Evolutionary conservation across 1,140 invertebrate genomes (phyloP), one percentile per base, ranked within the genome.

Genomic region (Euura lappo): DNA sequence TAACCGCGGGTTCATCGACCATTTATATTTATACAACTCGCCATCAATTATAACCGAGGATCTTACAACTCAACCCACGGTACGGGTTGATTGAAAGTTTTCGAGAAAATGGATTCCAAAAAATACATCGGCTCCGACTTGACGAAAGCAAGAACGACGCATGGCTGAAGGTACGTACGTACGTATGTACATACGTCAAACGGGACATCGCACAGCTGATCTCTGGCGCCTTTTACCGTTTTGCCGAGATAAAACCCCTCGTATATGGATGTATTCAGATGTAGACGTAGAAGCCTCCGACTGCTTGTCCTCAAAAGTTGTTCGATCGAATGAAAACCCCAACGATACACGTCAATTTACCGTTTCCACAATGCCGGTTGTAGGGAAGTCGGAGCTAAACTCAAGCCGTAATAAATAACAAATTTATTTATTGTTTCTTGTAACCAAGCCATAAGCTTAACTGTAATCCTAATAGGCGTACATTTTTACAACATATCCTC

Each of bases 141-240:
- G 28, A 28, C 28, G 28, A 28, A 28, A 28, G 28, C 28, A 28
- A 28, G 28, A 28, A 28, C 28, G 28, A 28, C 28, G 28, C 28
- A 28, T 28, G 28, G 28, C 28, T 28, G 28, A 28, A 28, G 28
- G 0, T 28, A n/a, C n/a, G n/a, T n/a, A n/a, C n/a, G 28, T 1
- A 28, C 0, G 28, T 28, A 28, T 1, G 28, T 28, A 28, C 28
- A 28, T 28, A 28, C 6, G 51, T n/a, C 8, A 60, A 60, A 60
- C 51, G 51, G 51, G 51, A 60, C 51, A 60, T 60, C 51, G 51
- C 51, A n/a, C 51, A 60, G 51, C 51, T 60, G 51, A 60, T 60
- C 51, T 60, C 51, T n/a, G 13, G 51, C 28, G 28, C 28, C 51
- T 60, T 60, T 60, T 60, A 60, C 51, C 51, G 13, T n/a, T 11